Base-by-base conservation (phyloP, 2,797 vertebrate genomes). In the Chloroceryle inda region DNA sequence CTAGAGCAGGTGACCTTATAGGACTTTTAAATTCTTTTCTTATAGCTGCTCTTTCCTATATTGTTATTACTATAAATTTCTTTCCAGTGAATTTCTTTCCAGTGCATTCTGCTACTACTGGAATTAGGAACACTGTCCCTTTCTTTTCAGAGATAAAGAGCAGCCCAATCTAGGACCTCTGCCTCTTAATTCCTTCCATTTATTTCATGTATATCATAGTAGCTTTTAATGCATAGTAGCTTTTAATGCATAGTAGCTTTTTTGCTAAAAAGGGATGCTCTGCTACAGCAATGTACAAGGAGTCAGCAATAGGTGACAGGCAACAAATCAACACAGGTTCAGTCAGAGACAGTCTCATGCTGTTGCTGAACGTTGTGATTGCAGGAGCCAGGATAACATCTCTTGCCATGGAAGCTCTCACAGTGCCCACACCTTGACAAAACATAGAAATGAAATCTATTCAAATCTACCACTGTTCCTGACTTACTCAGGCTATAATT, bases 281-380 rank as follows among this genome's bases (percentile, higher is more conserved):
- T 26, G 5, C 35, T 49, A 0, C 11, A 11, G 44, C 10, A 52
- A 37, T 1, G 4, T 8, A 47, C 22, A 9, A 38, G 14, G 47
- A 26, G 50, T 26, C 61, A 85, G 71, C 45, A 61, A 31, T 3
- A 22, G 58, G 62, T 45, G 62, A 38, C 18, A 35, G 20, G 45
- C 50, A 40, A 15, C 2, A 22, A 53, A 67, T 66, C 21, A 52
- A 31, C 72, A 22, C 13, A 22, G 21, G 35, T 40, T 69, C 55
- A 26, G 44, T 31, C 50, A 27, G 49, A 72, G 24, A 21, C 42
- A 8, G 11, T 12, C 53, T 74, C 26, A 4, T 18, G 67, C 40
- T 62, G 10, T 12, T 62, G 67, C 52, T n/a, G 73, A 55, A 59
- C 0, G 0, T 10, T 29, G 26, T 37, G 44, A 38, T 7, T 52